phyloP scores from a whole-genome alignment of 1,140 invertebrate genomes.

The Drosophila bipectinata region DNA sequence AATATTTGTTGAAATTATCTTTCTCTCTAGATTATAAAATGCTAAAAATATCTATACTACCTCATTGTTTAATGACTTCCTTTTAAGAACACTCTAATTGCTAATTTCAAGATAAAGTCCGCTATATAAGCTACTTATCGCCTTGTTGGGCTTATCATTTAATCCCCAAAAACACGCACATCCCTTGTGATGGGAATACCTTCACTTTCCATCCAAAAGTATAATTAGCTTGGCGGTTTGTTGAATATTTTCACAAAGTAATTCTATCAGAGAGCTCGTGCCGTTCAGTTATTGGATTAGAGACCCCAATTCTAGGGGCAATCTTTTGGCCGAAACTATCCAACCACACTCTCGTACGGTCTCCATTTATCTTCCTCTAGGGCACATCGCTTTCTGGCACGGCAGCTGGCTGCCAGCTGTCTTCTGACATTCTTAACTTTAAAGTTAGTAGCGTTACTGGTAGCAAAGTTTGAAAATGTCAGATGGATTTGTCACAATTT shows the following conservation, averaged over 20 bases:
- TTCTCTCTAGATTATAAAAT: not conserved
- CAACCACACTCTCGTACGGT: slow-evolving; percentile 23
- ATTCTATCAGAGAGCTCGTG: slow-evolving; percentile 22
- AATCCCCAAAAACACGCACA: slow-evolving; percentile 16
- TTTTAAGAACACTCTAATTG: slow-evolving; percentile 3
- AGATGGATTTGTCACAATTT: slow-evolving; percentile 35
- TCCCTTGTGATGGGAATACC: slow-evolving; percentile 17
- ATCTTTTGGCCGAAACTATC: slow-evolving; percentile 6
- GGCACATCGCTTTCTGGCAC: slow-evolving; percentile 24
- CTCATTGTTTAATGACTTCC: not conserved
- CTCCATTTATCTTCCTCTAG: slow-evolving; percentile 16
- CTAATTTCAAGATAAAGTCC: slow-evolving; percentile 5
- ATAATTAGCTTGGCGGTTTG: not conserved
- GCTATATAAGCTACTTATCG: slow-evolving; percentile 23
- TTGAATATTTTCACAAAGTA: slow-evolving; percentile 5
- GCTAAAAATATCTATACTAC: not conserved
- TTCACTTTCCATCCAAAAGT: not conserved
- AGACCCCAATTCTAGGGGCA: slow-evolving; percentile 2
- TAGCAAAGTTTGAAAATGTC: slow-evolving; percentile 12
- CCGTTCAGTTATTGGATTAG: slow-evolving; percentile 12
- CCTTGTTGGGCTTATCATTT: slow-evolving; percentile 24
- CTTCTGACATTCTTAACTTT: slow-evolving; percentile 1
- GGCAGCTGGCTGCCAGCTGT: not conserved
- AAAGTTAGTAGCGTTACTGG: too few relatives aligned
- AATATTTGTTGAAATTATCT: not conserved